phyloP scores from a whole-genome alignment of 1,140 invertebrate species.

The Geopemphigus sp. region DNA sequence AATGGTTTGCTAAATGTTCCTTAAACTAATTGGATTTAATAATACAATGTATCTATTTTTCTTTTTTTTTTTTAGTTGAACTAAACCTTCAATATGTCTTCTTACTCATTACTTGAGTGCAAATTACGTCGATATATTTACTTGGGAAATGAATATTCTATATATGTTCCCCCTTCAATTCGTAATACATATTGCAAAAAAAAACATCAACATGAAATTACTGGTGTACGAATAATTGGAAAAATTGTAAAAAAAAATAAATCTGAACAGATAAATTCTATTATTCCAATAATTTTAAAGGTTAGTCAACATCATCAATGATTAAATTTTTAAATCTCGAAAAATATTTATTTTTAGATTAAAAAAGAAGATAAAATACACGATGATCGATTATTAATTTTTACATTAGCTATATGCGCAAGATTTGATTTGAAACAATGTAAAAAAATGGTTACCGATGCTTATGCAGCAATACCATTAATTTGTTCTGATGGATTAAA shows the following conservation, averaged over 20 bases:
- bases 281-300: conserved; percentile 41
- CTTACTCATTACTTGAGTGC: conserved; percentile 11
- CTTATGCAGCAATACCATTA: conserved; percentile 23
- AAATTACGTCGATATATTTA: conserved; percentile 32
- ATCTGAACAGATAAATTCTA: conserved; percentile 31
- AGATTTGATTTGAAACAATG: conserved; percentile 11
- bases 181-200: not conserved
- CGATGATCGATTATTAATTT: conserved; percentile 23
- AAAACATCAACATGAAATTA: not conserved
- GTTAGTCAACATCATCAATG: not conserved
- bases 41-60: too few relatives aligned
- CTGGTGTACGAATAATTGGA: conserved; percentile 29
- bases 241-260: conserved; percentile 44
- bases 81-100: not conserved
- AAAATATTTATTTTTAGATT: not conserved
- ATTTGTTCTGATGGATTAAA: conserved; percentile 33
- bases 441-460: conserved; percentile 3
- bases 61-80: not conserved
- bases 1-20: too few relatives aligned
- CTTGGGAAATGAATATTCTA: conserved; percentile 30
- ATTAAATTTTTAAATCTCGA: not conserved
- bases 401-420: conserved; percentile 20
- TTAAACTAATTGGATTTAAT: too few relatives aligned
- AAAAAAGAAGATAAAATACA: conserved; percentile 28
- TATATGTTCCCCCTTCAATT: conserved; percentile 25